Base-by-base conservation (phyloP, 2,113 vertebrate genomes). In the Rattus rattus region DNA sequence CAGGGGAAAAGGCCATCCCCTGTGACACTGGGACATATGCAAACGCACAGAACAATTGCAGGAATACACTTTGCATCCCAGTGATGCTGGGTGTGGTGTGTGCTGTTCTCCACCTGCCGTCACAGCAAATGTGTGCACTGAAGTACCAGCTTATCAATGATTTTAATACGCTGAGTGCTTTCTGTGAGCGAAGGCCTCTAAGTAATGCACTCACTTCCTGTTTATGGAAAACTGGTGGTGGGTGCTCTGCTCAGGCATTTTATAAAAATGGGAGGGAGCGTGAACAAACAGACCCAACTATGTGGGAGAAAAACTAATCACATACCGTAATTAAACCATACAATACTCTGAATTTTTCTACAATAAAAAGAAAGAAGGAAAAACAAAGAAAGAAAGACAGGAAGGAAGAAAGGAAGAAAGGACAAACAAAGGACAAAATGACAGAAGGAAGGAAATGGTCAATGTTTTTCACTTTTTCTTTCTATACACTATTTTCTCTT, bases 1-100 rank as follows among this genome's bases (percentile, higher is more conserved):
- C 30, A 20, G 28, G 12, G 24, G 91, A 19, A 26, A 47, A 36
- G 54, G n/a, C 9, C 7, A 33, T 39, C 56, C 47, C 81, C 52
- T 5, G 1, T n/a, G 73, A 52, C 20, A 2, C 7, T 0, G 8
- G 59, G 63, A 13, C 5, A 5, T 22, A 11, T 33, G 10, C 10
- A 49, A 7, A 86, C 1, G 30, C 39, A 67, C 43, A 10, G 33
- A 49, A 11, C 84, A 85, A 0, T n/a, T 24, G 28, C 2, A 13
- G 39, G 7, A 4, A 36, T 54, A 6, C 26, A 5, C 52, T 14
- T 20, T 11, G 47, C 30, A 10, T 10, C 28, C 1, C 36, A 7
- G 54, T 39, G 9, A 28, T 13, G 7, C 33, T 10, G 26, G 24
- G 47, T 30, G 19, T 81, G 80, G 6, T 54, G 36, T 39, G 1